Evolutionary conservation across 2,888 invertebrate genomes (phyloP).

Genomic region (Oxystoma pomonae): DNA sequence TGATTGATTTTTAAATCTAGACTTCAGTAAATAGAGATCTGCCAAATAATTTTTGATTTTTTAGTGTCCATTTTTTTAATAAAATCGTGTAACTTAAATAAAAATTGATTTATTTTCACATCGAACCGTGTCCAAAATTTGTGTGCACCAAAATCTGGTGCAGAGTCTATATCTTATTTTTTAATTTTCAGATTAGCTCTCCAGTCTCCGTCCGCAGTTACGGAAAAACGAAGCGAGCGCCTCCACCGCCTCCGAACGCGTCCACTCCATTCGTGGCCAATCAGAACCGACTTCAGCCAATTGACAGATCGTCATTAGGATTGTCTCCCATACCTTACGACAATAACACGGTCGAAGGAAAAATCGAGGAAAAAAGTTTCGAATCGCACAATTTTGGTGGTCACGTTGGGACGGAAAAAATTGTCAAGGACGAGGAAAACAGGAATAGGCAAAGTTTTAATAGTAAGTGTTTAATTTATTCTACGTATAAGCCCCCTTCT

Average conservation of each 20-base stretch:
- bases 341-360: neutral
- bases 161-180: too few relatives aligned
- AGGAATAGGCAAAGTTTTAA: conserved; percentile 50
- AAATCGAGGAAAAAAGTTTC: neutral
- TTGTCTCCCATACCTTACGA: neutral
- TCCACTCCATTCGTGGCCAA: neutral
- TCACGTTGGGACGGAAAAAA: conserved; percentile 53
- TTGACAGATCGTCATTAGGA: neutral
- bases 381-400: neutral
- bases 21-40: too few relatives aligned
- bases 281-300: neutral
- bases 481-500: too few relatives aligned
- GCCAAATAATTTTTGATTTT: too few relatives aligned
- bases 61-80: too few relatives aligned
- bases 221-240: conserved; percentile 63
- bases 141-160: too few relatives aligned
- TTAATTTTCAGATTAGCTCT: neutral
- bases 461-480: too few relatives aligned
- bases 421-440: conserved; percentile 57
- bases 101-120: too few relatives aligned
- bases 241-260: conserved; percentile 48
- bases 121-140: too few relatives aligned
- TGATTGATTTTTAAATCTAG: too few relatives aligned
- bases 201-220: neutral
- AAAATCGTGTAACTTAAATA: too few relatives aligned